phyloP scores from a whole-genome alignment of 2,888 invertebrate genomes.

The Leptogaster cylindrica region DNA sequence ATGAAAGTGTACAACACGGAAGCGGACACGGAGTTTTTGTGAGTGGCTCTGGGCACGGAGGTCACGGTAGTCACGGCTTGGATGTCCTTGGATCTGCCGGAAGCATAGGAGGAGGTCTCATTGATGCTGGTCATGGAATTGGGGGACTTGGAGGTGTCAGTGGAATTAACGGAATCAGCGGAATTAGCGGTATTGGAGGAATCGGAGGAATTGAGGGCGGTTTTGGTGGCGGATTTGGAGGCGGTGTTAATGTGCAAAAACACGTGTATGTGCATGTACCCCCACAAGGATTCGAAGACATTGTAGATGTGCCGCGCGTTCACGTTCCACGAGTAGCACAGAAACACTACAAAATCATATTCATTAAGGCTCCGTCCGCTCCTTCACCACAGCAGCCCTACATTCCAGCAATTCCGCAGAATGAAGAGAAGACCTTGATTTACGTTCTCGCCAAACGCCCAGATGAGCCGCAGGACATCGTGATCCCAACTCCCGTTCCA shows the following conservation, averaged over 20 bases:
- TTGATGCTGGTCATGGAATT: conserved; percentile 50
- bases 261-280: conserved; percentile 61
- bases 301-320: conserved; percentile 53
- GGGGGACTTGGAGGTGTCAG: conserved; percentile 43
- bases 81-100: neutral
- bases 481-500: conserved; percentile 76
- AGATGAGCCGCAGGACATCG: conserved; percentile 79
- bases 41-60: neutral
- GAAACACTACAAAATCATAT: conserved; percentile 89
- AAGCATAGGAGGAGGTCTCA: conserved; percentile 5
- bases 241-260: conserved; percentile 56
- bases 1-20: neutral
- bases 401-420: conserved; percentile 78
- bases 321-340: conserved; percentile 68
- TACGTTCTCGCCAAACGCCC: conserved; percentile 88
- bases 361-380: conserved; percentile 87
- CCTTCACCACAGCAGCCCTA: conserved; percentile 79
- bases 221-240: conserved; percentile 43
- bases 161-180: conserved; percentile 38
- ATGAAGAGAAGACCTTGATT: conserved; percentile 86
- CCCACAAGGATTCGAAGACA: conserved; percentile 58
- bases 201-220: conserved; percentile 38
- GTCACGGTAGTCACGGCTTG: conserved; percentile 48
- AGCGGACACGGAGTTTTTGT: neutral
- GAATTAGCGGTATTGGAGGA: conserved; percentile 41